phyloP scores from a whole-genome alignment of 2,888 invertebrate species.

The Masnerella sp. region DNA sequence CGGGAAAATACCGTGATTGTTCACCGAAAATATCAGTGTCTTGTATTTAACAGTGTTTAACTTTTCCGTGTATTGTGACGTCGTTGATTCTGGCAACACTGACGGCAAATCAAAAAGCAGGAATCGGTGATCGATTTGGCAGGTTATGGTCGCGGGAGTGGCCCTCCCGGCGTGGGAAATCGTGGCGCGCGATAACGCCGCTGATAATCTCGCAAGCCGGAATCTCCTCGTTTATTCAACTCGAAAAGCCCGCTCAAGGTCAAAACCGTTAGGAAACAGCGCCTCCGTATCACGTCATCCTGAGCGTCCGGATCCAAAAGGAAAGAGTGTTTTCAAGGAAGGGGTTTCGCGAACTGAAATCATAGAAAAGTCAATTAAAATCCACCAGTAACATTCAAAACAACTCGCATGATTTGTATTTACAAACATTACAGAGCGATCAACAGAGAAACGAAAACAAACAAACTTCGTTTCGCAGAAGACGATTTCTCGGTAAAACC shows the following conservation, averaged over 20 bases:
- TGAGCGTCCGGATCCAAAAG: conserved; percentile 40
- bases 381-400: too few relatives aligned
- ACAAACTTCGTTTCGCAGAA: too few relatives aligned
- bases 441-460: too few relatives aligned
- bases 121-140: conserved; percentile 28
- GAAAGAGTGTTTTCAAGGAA: conserved; percentile 36
- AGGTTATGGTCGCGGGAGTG: conserved; percentile 18
- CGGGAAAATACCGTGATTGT: too few relatives aligned
- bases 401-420: too few relatives aligned
- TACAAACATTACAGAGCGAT: too few relatives aligned
- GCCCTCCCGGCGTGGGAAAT: conserved; percentile 25
- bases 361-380: conserved; percentile 55
- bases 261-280: conserved; percentile 35
- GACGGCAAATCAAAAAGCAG: neutral
- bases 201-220: conserved; percentile 4
- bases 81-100: too few relatives aligned
- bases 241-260: conserved; percentile 40
- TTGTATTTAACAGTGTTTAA: too few relatives aligned
- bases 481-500: too few relatives aligned
- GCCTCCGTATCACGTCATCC: conserved; percentile 32
- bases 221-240: conserved; percentile 13
- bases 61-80: too few relatives aligned
- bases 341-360: conserved; percentile 51
- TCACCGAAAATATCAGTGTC: too few relatives aligned
- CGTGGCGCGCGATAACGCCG: conserved; percentile 23